Evolutionary conservation across 2,113 vertebrate species (phyloP).

Genomic region (Tonatia bakeri): DNA sequence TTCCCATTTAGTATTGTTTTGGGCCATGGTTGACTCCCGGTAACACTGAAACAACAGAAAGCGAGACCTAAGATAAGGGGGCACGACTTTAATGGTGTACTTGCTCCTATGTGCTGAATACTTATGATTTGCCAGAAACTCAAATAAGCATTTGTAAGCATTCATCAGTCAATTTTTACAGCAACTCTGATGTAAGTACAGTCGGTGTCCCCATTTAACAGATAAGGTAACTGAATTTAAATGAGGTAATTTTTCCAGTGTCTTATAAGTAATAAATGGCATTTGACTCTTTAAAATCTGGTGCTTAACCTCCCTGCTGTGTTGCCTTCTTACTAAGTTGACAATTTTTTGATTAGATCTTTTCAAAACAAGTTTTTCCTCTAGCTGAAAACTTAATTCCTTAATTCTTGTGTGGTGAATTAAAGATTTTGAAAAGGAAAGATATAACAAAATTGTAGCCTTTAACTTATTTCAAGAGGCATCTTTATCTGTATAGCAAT

Average conservation of each 20-base stretch:
- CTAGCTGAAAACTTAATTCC: not conserved
- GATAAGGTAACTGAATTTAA: not conserved
- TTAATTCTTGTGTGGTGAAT: not conserved
- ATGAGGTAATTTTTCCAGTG: not conserved
- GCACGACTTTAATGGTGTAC: not conserved
- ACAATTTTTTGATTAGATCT: not conserved
- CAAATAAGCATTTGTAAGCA: not conserved
- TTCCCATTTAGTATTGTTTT: not conserved
- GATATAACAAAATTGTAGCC: not conserved
- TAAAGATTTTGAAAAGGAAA: slow-evolving; percentile 15
- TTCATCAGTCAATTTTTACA: not conserved
- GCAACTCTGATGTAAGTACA: not conserved
- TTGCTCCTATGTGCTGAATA: not conserved
- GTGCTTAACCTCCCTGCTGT: not conserved
- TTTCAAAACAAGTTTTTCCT: slow-evolving; percentile 36
- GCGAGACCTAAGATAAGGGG: not conserved
- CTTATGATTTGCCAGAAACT: not conserved
- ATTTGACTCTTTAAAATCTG: not conserved
- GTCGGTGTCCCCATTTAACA: not conserved
- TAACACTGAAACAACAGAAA: not conserved
- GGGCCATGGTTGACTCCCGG: too few species aligned
- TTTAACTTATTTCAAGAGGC: not conserved
- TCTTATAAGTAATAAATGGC: not conserved
- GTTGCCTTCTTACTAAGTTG: not conserved
- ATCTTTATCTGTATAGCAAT: not conserved